Percentiles rank a stretch among this genome's conserved stretches.
Evolutionary conservation across 2,888 invertebrate species (phyloP).

Genomic region (Coenonympha arcania): DNA sequence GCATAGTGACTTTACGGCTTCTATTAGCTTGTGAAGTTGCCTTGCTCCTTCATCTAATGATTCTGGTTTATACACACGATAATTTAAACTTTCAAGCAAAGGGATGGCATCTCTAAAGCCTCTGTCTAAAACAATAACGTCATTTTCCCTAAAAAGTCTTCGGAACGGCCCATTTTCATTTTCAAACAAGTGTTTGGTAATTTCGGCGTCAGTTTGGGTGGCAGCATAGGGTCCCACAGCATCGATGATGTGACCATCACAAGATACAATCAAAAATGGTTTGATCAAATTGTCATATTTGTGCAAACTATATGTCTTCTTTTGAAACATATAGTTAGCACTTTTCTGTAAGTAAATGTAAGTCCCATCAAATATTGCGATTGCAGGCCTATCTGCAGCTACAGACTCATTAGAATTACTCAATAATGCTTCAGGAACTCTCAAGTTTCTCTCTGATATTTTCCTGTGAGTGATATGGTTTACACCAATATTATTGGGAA

Average conservation of each 20-base stretch:
- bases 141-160: conserved; percentile 7
- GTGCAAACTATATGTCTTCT: not conserved
- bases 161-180: not conserved
- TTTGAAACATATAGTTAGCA: not conserved
- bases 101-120: not conserved
- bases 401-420: too few relatives aligned
- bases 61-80: not conserved
- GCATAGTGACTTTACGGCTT: too few relatives aligned
- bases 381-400: too few relatives aligned
- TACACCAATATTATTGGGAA: not conserved
- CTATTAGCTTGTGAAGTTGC: too few relatives aligned
- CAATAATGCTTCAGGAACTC: too few relatives aligned
- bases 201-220: not conserved
- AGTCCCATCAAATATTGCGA: not conserved
- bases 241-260: not conserved
- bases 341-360: not conserved
- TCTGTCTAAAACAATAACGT: conserved; percentile 10
- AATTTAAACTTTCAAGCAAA: not conserved
- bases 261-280: not conserved
- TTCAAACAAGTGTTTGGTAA: not conserved
- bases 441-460: too few relatives aligned
- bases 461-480: not conserved
- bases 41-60: too few relatives aligned
- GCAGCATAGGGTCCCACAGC: not conserved
- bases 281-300: not conserved